Evolutionary conservation across 2,888 invertebrate genomes (phyloP).

Genomic region (Erebia epiphron): DNA sequence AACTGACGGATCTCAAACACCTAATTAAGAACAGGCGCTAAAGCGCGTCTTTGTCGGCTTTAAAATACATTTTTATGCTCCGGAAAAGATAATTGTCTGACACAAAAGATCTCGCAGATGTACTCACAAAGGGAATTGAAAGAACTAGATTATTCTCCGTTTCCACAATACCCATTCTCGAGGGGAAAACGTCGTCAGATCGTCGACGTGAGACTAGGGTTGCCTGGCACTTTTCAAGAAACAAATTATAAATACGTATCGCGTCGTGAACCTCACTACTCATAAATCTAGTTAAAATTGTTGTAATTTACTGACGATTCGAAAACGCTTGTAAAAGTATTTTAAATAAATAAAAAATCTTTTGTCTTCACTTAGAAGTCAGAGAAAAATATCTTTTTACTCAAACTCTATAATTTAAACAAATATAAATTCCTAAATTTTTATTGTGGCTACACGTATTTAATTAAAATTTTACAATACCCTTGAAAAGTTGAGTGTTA

Average conservation of each 20-base stretch:
- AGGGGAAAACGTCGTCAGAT: constrained; percentile 41
- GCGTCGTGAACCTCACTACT: too few species aligned
- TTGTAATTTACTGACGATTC: too few species aligned
- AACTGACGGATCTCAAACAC: constrained; percentile 35
- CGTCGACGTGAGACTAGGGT: constrained; percentile 26
- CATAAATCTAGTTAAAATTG: too few species aligned
- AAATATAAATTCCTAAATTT: too few species aligned
- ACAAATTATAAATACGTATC: not conserved
- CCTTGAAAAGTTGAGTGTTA: too few species aligned
- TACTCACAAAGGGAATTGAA: constrained; percentile 72
- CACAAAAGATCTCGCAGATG: constrained; percentile 69
- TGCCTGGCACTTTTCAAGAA: not conserved
- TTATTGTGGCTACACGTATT: too few species aligned
- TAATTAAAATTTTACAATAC: too few species aligned
- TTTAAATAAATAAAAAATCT: too few species aligned
- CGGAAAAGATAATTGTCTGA: constrained; percentile 73
- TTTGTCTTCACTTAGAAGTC: too few species aligned
- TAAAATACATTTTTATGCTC: constrained; percentile 67
- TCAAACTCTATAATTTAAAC: too few species aligned
- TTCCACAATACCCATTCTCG: constrained; percentile 46
- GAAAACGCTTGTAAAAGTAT: too few species aligned
- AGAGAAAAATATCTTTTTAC: too few species aligned
- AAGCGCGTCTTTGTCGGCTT: constrained; percentile 46
- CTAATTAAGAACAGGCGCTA: constrained; percentile 43
- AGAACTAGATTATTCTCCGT: constrained; percentile 72